phyloP scores from a whole-genome alignment of 2,113 vertebrate species.

The Ia io region DNA sequence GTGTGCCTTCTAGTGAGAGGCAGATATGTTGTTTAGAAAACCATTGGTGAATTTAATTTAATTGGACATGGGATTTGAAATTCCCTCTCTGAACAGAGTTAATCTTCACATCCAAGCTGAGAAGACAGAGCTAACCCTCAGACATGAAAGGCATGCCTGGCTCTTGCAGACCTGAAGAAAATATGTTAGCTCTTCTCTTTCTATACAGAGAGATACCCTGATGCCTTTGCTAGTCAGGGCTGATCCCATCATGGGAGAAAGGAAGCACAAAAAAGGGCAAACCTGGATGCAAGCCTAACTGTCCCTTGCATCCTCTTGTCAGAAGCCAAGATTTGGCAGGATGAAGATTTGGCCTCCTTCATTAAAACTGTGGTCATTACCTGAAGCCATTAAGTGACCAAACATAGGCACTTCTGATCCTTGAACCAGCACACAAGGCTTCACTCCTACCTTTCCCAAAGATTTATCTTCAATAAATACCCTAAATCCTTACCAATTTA shows the following conservation, averaged over 20 bases:
- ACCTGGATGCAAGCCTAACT: not conserved
- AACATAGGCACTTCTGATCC: not conserved
- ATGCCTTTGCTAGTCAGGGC: not conserved
- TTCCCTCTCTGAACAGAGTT: not conserved
- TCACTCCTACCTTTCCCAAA: constrained; percentile 20
- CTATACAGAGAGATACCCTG: not conserved
- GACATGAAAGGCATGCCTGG: not conserved
- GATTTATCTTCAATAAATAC: constrained; percentile 28
- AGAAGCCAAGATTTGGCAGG: not conserved
- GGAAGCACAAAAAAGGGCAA: not conserved
- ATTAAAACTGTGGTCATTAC: not conserved
- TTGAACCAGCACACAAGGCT: not conserved
- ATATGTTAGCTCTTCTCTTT: not conserved
- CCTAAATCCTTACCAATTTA: constrained; percentile 21
- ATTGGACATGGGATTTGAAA: not conserved
- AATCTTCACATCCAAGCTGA: not conserved
- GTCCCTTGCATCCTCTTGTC: not conserved
- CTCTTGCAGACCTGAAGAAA: not conserved
- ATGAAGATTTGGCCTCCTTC: not conserved
- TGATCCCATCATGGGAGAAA: not conserved
- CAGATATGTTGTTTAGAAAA: not conserved
- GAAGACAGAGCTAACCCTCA: not conserved
- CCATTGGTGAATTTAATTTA: not conserved
- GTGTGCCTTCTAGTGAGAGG: not conserved
- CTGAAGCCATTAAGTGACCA: not conserved